phyloP scores from a whole-genome alignment of 2,888 invertebrate species.

The Peribatodes rhomboidaria region DNA sequence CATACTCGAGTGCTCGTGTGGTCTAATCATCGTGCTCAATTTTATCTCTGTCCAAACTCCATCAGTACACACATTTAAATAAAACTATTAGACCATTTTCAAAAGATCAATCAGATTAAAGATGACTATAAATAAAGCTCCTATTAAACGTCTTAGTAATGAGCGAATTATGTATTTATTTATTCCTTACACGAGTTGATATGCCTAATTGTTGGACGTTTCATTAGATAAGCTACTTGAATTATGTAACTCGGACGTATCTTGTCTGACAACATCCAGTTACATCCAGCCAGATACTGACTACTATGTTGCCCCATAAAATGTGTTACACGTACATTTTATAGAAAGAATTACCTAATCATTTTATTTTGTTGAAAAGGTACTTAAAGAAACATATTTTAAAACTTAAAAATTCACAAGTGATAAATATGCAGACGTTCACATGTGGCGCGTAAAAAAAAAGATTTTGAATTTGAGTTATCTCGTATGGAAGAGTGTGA shows the following conservation, averaged over 20 bases:
- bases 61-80: constrained; percentile 4
- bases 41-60: constrained; percentile 37
- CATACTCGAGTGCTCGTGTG: constrained; percentile 57
- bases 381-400: background rate
- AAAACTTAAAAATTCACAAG: constrained; percentile 22
- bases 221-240: constrained; percentile 17
- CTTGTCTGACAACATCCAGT: constrained; percentile 19
- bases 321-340: constrained; percentile 2
- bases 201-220: constrained; percentile 3
- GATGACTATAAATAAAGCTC: background rate
- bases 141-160: constrained; percentile 1
- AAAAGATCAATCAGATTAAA: constrained; percentile 2
- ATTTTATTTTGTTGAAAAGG: background rate
- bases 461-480: constrained; percentile 60
- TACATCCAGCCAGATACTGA: constrained; percentile 18
- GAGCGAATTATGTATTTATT: background rate
- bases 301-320: constrained; percentile 13
- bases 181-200: background rate
- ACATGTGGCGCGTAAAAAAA: constrained; percentile 45
- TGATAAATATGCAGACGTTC: constrained; percentile 39
- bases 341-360: background rate
- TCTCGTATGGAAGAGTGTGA: constrained; percentile 63
- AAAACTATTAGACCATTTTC: constrained; percentile 12
- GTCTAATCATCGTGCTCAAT: constrained; percentile 50
- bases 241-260: constrained; percentile 13